phyloP scores from a whole-genome alignment of 1,140 invertebrate species.

The Colletes latitarsis region DNA sequence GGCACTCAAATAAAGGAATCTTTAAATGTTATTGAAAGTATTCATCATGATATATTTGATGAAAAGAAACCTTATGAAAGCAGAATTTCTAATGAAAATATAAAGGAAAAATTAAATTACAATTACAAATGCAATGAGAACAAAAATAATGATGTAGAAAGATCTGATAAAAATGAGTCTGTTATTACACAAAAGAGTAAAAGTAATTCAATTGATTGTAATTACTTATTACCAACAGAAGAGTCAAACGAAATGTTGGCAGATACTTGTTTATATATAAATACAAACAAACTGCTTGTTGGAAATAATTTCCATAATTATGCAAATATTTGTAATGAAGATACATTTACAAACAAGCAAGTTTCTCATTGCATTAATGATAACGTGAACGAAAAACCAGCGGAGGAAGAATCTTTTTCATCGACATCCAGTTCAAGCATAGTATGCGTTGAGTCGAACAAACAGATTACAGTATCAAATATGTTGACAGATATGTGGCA shows the following conservation, averaged over 20 bases:
- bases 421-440: background rate
- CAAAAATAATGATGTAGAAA: background rate
- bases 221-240: constrained; percentile 1
- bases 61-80: constrained; percentile 16
- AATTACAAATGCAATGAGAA: background rate
- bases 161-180: background rate
- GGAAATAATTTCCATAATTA: background rate
- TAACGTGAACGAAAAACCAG: background rate
- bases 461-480: background rate
- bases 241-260: background rate
- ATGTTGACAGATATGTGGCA: constrained; percentile 47
- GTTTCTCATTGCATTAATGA: background rate
- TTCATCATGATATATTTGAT: constrained; percentile 16
- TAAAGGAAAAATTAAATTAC: constrained; percentile 2
- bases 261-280: background rate
- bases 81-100: constrained; percentile 25
- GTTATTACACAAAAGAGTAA: background rate
- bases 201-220: background rate
- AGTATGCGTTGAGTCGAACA: background rate
- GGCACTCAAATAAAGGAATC: constrained; percentile 21
- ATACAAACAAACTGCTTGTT: background rate
- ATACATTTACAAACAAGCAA: background rate
- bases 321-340: background rate
- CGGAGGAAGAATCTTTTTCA: background rate
- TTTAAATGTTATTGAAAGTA: constrained; percentile 26